A percentile compares a stretch with the other conserved stretches of the same genome.
phyloP scores from a whole-genome alignment of 2,888 invertebrate genomes.

The Xylota sylvarum region DNA sequence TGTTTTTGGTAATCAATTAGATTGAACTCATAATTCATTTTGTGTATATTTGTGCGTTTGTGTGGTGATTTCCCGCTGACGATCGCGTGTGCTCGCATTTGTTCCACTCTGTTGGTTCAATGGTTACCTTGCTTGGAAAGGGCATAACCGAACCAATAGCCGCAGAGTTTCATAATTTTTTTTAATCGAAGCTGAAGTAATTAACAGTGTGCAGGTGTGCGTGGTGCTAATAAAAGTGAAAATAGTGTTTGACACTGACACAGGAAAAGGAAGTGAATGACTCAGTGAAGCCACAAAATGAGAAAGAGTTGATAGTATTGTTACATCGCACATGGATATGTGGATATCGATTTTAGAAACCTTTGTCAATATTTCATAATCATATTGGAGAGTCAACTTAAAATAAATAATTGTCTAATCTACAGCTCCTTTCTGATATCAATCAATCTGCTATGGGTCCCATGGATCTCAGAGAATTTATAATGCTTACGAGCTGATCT shows the following conservation, averaged over 20 bases:
- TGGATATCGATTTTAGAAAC: constrained; percentile 1
- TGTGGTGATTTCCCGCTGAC: constrained; percentile 1
- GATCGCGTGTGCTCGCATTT: constrained; percentile 45
- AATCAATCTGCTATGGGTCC: too few species aligned
- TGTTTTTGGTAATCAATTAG: constrained; percentile 85
- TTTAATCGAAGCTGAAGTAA: constrained; percentile 28
- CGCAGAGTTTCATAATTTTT: constrained; percentile 53
- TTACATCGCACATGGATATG: neutral
- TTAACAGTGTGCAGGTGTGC: constrained; percentile 32
- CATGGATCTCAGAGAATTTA: too few species aligned
- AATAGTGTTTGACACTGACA: constrained; percentile 24
- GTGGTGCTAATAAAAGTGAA: constrained; percentile 44
- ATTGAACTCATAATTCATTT: constrained; percentile 16
- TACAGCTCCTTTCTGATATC: too few species aligned
- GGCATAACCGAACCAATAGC: constrained; percentile 28
- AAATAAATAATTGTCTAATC: too few species aligned
- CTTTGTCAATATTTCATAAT: too few species aligned
- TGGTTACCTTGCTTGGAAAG: constrained; percentile 20
- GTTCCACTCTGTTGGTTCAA: constrained; percentile 54
- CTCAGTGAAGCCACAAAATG: neutral
- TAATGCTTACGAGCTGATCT: too few species aligned
- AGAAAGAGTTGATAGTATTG: neutral
- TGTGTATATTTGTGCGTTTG: neutral
- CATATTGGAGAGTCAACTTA: too few species aligned
- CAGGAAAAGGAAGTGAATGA: constrained; percentile 24